These are phyloP conservation scores for Gallinago solitaria DNA, from an alignment of 2,797 vertebrate species.

Conservation along the genomic window DNA sequence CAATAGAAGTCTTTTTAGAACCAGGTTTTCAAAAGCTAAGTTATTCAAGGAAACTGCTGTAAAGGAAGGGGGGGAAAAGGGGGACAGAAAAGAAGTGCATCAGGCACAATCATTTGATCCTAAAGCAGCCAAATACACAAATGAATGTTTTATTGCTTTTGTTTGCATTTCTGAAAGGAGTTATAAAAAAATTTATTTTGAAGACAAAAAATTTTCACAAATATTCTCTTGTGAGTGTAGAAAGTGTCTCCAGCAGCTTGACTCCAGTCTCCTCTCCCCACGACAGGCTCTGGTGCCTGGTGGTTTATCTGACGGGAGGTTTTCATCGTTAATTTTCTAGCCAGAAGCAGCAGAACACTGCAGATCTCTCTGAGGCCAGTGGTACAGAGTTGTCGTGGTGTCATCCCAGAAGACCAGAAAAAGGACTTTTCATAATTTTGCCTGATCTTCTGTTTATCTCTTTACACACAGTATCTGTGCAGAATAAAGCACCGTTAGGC, in stretches of 20 bases:
- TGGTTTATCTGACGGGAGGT: neutral
- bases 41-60: neutral
- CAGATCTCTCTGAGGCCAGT: neutral
- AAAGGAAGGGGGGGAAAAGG: neutral
- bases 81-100: neutral
- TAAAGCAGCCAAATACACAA: neutral
- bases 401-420: neutral
- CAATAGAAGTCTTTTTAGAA: neutral
- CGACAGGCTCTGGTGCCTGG: neutral
- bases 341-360: neutral
- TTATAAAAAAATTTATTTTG: neutral
- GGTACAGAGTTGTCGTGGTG: neutral
- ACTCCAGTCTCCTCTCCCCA: neutral
- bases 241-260: neutral
- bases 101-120: neutral
- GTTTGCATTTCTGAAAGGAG: neutral
- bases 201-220: neutral
- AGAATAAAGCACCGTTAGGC: neutral
- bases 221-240: neutral
- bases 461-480: neutral
- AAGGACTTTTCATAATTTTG: constrained; percentile 13
- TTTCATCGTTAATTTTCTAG: neutral
- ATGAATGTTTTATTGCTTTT: neutral
- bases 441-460: neutral
- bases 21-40: neutral